These are phyloP conservation scores for Drosophila punjabiensis DNA, from an alignment of 1,140 invertebrate species.

Conservation along the genomic window DNA sequence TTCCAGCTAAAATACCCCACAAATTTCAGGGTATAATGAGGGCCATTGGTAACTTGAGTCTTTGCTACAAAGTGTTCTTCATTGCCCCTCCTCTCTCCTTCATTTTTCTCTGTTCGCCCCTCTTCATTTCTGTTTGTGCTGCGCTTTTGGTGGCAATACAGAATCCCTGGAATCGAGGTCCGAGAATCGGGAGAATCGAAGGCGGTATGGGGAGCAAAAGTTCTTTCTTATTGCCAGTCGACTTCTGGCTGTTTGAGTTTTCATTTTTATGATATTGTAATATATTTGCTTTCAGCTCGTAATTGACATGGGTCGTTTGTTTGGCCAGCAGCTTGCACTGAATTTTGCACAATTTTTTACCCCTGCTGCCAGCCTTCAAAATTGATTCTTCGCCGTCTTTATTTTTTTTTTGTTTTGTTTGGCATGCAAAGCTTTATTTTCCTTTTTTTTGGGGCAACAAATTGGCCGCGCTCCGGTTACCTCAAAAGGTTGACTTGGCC, in stretches of 20 bases:
- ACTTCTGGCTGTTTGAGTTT: conserved; percentile 77
- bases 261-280: conserved; percentile 83
- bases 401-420: conserved; percentile 10
- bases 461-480: conserved; percentile 76
- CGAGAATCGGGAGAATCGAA: neutral
- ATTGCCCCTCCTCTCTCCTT: neutral
- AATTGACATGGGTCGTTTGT: conserved; percentile 82
- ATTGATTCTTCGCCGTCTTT: conserved; percentile 33
- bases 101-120: neutral
- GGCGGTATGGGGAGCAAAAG: neutral
- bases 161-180: conserved; percentile 21
- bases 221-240: conserved; percentile 45
- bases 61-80: conserved; percentile 49
- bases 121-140: conserved; percentile 53
- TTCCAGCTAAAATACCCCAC: neutral
- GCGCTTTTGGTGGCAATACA: conserved; percentile 37
- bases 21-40: conserved; percentile 45
- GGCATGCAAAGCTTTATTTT: neutral
- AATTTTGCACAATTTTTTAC: conserved; percentile 21
- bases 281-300: conserved; percentile 83
- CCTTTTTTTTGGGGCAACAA: conserved; percentile 41
- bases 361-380: conserved; percentile 20
- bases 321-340: conserved; percentile 61
- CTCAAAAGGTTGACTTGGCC: conserved; percentile 71
- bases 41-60: conserved; percentile 51